These are phyloP conservation scores for Spilosoma lubricipeda DNA, from an alignment of 2,888 invertebrate genomes.

Conservation along the genomic window DNA sequence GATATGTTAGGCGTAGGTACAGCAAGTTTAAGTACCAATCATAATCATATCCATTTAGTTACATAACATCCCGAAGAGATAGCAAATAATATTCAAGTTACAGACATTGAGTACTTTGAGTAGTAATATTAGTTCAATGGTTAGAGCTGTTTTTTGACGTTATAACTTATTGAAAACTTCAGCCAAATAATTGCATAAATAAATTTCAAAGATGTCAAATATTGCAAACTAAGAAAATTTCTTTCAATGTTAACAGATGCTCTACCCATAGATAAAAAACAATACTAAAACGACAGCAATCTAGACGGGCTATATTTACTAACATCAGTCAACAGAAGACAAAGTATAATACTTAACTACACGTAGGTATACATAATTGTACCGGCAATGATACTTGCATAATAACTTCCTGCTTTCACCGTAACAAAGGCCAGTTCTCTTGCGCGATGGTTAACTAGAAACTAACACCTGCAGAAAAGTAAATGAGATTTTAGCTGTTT, in stretches of 20 bases:
- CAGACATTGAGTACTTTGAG: too few relatives aligned
- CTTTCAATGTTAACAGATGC: neutral
- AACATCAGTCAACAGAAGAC: conserved; percentile 25
- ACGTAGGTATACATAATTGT: conserved; percentile 56
- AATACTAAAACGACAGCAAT: neutral
- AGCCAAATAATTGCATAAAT: too few relatives aligned
- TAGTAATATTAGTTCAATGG: too few relatives aligned
- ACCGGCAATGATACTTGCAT: conserved; percentile 68
- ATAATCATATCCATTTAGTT: too few relatives aligned
- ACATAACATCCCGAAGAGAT: too few relatives aligned
- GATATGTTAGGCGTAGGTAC: too few relatives aligned
- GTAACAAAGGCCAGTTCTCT: conserved; percentile 64
- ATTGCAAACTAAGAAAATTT: neutral
- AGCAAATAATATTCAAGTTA: too few relatives aligned
- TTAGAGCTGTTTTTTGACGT: too few relatives aligned
- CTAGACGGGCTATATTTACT: neutral
- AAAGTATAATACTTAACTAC: conserved; percentile 40
- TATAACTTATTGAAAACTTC: neutral
- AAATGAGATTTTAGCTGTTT: neutral
- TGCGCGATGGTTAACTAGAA: conserved; percentile 46
- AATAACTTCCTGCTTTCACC: conserved; percentile 81
- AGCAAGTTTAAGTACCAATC: too few relatives aligned
- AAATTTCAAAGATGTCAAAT: too few relatives aligned
- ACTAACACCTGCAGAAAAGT: conserved; percentile 34
- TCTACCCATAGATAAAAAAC: conserved; percentile 7